Conservation (phyloP, 2,888 invertebrate genomes). For the Pandemis corylana region DNA sequence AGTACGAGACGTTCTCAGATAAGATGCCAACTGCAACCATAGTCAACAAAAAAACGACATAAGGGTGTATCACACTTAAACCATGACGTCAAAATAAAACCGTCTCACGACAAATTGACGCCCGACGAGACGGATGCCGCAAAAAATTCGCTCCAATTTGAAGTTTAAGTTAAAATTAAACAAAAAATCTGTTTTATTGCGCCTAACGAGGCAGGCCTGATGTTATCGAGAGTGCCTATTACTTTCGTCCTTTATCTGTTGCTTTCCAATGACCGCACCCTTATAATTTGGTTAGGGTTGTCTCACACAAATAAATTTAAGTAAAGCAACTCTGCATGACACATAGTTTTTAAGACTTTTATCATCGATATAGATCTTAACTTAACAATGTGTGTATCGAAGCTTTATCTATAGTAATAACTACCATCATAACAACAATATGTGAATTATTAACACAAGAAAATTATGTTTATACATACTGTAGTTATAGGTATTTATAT, state of each 20-base stretch:
- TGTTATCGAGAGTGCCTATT: constrained; percentile 75
- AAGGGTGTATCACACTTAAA: constrained; percentile 25
- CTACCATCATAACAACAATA: too few species aligned
- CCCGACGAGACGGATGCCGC: constrained; percentile 67
- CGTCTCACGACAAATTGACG: constrained; percentile 74
- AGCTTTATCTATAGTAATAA: too few species aligned
- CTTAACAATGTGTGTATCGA: too few species aligned
- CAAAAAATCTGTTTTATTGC: constrained; percentile 66
- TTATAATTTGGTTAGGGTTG: constrained; percentile 68
- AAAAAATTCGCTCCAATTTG: constrained; percentile 80
- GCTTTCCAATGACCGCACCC: constrained; percentile 67
- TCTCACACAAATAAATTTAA: constrained; percentile 62
- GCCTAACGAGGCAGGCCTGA: constrained; percentile 76
- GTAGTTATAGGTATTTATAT: too few species aligned
- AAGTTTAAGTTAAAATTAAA: constrained; percentile 37
- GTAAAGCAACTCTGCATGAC: too few species aligned
- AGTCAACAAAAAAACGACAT: not conserved
- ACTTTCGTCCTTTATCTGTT: constrained; percentile 81
- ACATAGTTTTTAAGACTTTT: too few species aligned
- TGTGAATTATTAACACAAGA: too few species aligned
- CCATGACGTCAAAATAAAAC: constrained; percentile 52
- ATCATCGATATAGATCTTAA: too few species aligned
- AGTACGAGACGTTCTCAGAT: not conserved
- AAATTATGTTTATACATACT: too few species aligned
- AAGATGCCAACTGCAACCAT: not conserved